Base-by-base conservation (phyloP, 2,888 invertebrate species). In the Oasisia sp. region DNA sequence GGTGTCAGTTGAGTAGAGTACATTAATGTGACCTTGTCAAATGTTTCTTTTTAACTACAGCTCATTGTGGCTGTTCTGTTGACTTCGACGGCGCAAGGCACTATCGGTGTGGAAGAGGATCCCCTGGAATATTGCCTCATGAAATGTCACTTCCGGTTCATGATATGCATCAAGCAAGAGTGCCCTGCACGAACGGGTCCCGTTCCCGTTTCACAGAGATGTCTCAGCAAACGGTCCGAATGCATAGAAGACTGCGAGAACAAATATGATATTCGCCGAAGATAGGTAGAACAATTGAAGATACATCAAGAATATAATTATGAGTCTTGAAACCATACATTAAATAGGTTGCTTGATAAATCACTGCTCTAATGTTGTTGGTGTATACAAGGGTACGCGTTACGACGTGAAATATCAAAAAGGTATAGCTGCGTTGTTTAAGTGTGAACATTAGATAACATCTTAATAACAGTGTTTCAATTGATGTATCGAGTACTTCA, bases 61-160 rank as follows among this genome's bases (percentile, higher is more conserved):
- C n/a, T 74, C 74, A 19, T 19, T 4, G 19, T n/a, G 19, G 74
- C 27, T 3, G 7, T 27, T 19, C 74, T 74, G n/a, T 74, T 74
- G 74, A 74, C 27, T 0, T 74, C 74, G 74, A 3, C n/a, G 27
- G 27, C 27, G n/a, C 74, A 27, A 27, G 74, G 74, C 14, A 74
- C 74, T 74, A 74, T 19, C 74, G 27, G 74, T 74, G 14, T 74
- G 7, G 74, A 74, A 4, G 74, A 74, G 74, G 74, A 74, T 58
- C 0, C 58, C 58, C 19, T 27, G 74, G 74, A 74, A 19, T 74
- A 74, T 74, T 74, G 74, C 74, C 14, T 19, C 19, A 14, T 74
- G 74, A 74, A 74, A 74, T 74, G 74, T 27, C 74, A 74, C 74
- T 74, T 74, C n/a, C 74, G 74, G 27, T 74, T 74, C 74, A 74